Evolutionary conservation across 2,888 invertebrate genomes (phyloP), one percentile per base, ranked within the genome.

Genomic region (Acanthococcus lagerstroemiae): DNA sequence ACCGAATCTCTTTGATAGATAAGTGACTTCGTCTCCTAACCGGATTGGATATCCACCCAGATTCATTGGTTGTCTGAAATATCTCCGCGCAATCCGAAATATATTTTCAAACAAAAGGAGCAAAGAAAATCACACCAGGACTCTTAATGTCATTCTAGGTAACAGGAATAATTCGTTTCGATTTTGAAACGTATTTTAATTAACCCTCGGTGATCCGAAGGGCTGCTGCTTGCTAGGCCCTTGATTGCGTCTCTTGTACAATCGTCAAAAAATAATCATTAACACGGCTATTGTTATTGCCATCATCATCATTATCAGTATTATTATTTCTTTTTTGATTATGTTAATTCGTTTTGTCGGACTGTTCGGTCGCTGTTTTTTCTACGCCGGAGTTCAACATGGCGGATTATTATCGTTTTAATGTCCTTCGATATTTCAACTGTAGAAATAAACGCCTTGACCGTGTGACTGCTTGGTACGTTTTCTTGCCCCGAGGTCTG

Each of bases 291-390:
- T 52, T 52, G 52, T 52, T 24, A 52, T 22, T 24, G 22, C 48
- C 9, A 6, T 24, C 22, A 52, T 52, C 52, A 24, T 21, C 24
- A 52, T 52, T 24, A 52, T 22, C 24, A 9, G 24, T 52, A 52
- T 52, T 52, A 24, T 21, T 24, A 24, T 24, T 52, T 52, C 19
- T 22, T 24, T 52, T 22, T 48, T 48, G 48, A 48, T 48, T 52
- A 52, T 52, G 52, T 52, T 52, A 52, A 52, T 52, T 21, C 52
- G 52, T 52, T 52, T 52, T 22, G 22, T 52, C 52, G 52, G 21
- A 21, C 15, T 52, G 19, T 52, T 52, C 24, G 15, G 19, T 52
- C 19, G 15, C 19, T 45, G 46, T 17, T 45, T 45, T 45, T 45
- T 17, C 19, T 45, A 45, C 19, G 15, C 46, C 17, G 19, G 19